These are phyloP conservation scores for Salminus brasiliensis DNA, from an alignment of 2,113 vertebrate genomes.

Conservation along the genomic window DNA sequence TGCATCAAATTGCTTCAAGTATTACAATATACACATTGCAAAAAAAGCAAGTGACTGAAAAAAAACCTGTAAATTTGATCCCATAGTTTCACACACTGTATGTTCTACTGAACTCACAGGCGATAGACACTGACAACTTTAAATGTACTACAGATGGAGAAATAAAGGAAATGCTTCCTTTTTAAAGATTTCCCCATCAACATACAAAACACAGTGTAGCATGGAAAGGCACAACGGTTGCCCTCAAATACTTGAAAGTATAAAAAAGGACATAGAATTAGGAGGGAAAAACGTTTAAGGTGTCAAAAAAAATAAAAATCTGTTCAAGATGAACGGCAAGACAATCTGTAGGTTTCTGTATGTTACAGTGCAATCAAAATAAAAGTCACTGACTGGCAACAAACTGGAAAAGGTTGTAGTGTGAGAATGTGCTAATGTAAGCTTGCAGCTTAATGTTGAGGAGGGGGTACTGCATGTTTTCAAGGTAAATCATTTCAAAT, in stretches of 20 bases:
- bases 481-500: conserved; percentile 79
- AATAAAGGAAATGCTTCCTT: background rate
- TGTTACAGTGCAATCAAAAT: conserved; percentile 63
- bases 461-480: conserved; percentile 75
- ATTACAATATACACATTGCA: conserved; percentile 54
- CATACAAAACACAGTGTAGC: background rate
- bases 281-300: conserved; percentile 34
- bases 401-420: conserved; percentile 29
- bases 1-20: conserved; percentile 40
- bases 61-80: background rate
- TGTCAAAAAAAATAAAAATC: background rate
- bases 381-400: conserved; percentile 27
- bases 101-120: conserved; percentile 4
- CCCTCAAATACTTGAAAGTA: conserved; percentile 28
- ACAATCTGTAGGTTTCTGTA: conserved; percentile 33
- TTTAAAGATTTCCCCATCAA: background rate
- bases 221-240: conserved; percentile 69
- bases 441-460: conserved; percentile 42
- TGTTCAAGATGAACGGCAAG: background rate
- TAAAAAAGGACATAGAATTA: background rate
- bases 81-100: conserved; percentile 4
- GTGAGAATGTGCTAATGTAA: conserved; percentile 36
- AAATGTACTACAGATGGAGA: background rate
- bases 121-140: background rate
- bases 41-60: conserved; percentile 46